phyloP scores from a whole-genome alignment of 2,797 vertebrate species.

The Ceyx erithaca region DNA sequence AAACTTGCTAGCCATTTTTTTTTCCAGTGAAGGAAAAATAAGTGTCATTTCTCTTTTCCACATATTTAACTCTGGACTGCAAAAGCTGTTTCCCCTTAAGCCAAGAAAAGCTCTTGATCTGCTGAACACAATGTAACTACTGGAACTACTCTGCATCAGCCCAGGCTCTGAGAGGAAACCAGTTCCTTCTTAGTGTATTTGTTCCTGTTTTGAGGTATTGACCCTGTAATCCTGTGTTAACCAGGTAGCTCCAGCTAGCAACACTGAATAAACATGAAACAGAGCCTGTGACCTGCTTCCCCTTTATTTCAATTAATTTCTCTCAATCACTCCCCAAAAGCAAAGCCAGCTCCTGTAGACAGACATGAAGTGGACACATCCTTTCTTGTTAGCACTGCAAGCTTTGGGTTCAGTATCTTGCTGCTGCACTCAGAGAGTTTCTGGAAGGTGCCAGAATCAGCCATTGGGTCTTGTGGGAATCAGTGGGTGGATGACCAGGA shows the following conservation, averaged over 20 bases:
- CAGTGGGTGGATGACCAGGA: background rate
- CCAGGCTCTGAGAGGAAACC: background rate
- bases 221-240: background rate
- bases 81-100: background rate
- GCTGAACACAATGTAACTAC: background rate
- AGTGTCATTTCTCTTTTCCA: too few relatives aligned
- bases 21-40: background rate
- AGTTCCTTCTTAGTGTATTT: background rate
- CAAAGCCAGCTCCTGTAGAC: background rate
- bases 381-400: background rate
- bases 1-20: accelerated
- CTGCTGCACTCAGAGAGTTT: background rate
- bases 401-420: accelerated
- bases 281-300: background rate
- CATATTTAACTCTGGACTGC: background rate
- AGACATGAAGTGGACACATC: accelerated
- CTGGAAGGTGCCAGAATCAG: background rate
- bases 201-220: background rate
- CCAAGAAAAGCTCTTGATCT: background rate
- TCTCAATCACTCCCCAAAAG: background rate
- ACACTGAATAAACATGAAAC: background rate
- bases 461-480: background rate
- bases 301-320: conserved; percentile 32
- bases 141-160: background rate
- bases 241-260: background rate